Conservation (phyloP, 2,113 vertebrate species). For the Tragulus kanchil region DNA sequence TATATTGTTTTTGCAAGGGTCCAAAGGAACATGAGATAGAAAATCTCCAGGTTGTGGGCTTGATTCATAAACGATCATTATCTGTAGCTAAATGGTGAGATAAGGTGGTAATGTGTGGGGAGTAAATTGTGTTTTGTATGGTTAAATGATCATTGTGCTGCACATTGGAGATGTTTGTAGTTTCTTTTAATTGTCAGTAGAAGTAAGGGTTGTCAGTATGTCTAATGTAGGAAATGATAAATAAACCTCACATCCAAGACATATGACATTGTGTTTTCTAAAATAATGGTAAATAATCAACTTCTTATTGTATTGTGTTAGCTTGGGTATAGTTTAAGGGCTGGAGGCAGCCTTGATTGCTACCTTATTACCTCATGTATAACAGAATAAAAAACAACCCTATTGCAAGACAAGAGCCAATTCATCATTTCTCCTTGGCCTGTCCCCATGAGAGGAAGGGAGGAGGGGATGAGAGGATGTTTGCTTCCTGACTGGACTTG, state of each 20-base stretch:
- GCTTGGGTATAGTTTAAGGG: constrained; percentile 16
- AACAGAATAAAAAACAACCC: not conserved
- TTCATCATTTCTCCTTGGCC: not conserved
- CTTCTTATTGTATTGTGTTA: not conserved
- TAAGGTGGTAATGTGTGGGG: constrained; percentile 69
- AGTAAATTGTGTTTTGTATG: constrained; percentile 75
- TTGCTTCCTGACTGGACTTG: not conserved
- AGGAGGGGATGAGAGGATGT: not conserved
- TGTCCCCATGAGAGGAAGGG: not conserved
- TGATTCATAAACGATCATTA: constrained; percentile 82
- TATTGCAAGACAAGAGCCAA: not conserved
- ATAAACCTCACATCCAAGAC: not conserved
- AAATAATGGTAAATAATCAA: not conserved
- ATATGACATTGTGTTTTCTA: not conserved
- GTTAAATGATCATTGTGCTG: constrained; percentile 77
- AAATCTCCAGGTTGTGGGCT: constrained; percentile 81
- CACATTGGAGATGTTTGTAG: constrained; percentile 71
- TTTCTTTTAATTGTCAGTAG: constrained; percentile 60
- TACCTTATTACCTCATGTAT: not conserved
- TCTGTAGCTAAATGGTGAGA: constrained; percentile 79
- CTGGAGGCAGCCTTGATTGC: not conserved
- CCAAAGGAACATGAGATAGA: constrained; percentile 80
- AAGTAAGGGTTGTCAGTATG: not conserved
- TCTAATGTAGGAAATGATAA: constrained; percentile 51
- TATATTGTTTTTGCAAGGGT: constrained; percentile 84